Percentiles rank a stretch among this genome's conserved stretches.
Conservation (phyloP, 2,888 invertebrate species). For the Leptopterna dolabrata region DNA sequence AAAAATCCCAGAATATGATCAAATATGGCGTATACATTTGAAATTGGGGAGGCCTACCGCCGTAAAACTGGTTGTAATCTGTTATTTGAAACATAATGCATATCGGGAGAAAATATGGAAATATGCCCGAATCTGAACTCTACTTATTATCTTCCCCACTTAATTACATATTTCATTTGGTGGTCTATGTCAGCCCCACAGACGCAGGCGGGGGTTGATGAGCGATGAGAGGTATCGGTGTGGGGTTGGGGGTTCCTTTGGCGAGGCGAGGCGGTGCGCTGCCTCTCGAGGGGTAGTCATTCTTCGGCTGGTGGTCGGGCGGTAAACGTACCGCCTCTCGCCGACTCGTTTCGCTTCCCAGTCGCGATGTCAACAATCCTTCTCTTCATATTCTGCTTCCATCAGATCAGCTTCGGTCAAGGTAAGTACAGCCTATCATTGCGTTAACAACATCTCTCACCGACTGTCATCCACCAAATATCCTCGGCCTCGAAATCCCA, state of each 20-base stretch:
- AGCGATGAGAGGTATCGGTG: neutral
- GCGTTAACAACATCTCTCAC: neutral
- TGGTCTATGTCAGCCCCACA: no score
- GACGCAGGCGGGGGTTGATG: neutral
- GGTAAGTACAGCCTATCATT: neutral
- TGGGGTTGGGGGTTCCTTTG: neutral
- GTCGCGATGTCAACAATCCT: neutral
- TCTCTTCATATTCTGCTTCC: neutral
- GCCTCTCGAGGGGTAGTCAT: neutral
- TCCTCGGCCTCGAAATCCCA: no score
- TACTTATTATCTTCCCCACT: no score
- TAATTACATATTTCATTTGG: no score
- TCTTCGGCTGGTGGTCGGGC: neutral
- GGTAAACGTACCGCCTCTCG: neutral
- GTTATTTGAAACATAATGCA: no score
- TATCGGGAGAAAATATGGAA: no score
- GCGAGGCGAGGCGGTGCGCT: neutral
- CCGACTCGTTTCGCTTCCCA: neutral
- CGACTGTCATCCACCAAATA: neutral
- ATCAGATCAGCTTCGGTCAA: neutral
- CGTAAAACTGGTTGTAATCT: no score
- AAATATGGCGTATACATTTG: no score
- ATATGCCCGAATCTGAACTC: no score
- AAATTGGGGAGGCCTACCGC: no score
- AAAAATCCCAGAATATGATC: no score